A percentile compares a stretch with the other conserved stretches of the same genome.
Conservation (phyloP, 2,113 vertebrate species). For the Urocynchramus pylzowi region DNA sequence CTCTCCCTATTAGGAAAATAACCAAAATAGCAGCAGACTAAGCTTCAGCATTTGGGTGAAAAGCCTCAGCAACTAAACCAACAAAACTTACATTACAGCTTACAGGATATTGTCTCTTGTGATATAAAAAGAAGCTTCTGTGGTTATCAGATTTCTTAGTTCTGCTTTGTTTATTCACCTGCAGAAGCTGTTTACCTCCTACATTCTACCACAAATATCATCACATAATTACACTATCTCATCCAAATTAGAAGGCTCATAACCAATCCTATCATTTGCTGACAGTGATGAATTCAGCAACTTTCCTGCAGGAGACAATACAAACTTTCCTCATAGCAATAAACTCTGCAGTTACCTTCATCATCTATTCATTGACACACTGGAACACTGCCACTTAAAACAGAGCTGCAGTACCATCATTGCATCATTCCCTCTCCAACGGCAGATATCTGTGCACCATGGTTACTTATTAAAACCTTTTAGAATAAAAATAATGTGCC, state of each 20-base stretch:
- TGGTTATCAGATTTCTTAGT: not conserved
- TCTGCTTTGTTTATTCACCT: slow-evolving; percentile 46
- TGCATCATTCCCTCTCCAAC: slow-evolving; percentile 9
- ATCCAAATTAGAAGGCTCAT: slow-evolving; percentile 15
- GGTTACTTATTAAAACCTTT: slow-evolving; percentile 29
- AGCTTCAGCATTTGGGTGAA: not conserved
- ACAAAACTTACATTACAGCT: not conserved
- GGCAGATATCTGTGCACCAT: slow-evolving; percentile 3
- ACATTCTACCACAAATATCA: slow-evolving; percentile 11
- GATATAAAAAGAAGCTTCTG: not conserved
- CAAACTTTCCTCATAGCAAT: slow-evolving; percentile 25
- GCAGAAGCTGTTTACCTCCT: slow-evolving; percentile 48
- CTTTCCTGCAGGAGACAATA: slow-evolving; percentile 24
- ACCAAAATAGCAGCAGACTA: not conserved
- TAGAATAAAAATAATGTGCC: slow-evolving; percentile 69
- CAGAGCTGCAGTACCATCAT: slow-evolving; percentile 25
- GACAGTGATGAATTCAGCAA: slow-evolving; percentile 36
- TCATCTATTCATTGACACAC: slow-evolving; percentile 42
- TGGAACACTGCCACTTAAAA: slow-evolving; percentile 58
- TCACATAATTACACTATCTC: slow-evolving; percentile 25
- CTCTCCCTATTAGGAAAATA: not conserved
- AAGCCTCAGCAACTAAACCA: not conserved
- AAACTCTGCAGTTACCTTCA: slow-evolving; percentile 31
- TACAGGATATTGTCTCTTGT: not conserved
- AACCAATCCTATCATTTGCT: slow-evolving; percentile 11